These are phyloP conservation scores for Nibea albiflora DNA, from an alignment of 2,113 vertebrate species.

Conservation along the genomic window DNA sequence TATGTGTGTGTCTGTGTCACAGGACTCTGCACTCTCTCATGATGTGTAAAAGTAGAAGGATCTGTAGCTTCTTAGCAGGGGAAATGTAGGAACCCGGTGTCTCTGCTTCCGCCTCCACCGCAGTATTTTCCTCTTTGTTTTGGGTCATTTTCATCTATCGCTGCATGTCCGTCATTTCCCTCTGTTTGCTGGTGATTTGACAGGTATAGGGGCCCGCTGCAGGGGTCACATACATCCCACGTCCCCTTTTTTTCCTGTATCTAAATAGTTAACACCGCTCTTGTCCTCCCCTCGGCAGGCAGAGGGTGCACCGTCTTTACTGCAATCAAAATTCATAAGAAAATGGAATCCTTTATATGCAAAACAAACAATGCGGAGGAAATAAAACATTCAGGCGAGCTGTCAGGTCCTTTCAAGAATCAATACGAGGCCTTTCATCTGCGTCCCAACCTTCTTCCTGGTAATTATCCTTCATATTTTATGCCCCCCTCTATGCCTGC, in stretches of 20 bases:
- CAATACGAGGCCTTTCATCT: conserved; percentile 86
- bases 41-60: conserved; percentile 28
- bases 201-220: conserved; percentile 34
- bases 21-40: conserved; percentile 26
- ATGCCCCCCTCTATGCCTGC: conserved; percentile 72
- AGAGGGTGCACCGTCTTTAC: conserved; percentile 66
- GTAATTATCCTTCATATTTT: conserved; percentile 88
- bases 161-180: conserved; percentile 39
- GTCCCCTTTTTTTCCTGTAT: conserved; percentile 48
- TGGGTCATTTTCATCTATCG: conserved; percentile 33
- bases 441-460: conserved; percentile 83
- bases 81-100: conserved; percentile 7
- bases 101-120: background rate
- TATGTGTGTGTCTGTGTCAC: conserved; percentile 46
- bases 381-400: conserved; percentile 85
- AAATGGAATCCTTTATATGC: conserved; percentile 85
- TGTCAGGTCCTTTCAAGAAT: conserved; percentile 87
- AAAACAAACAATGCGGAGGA: conserved; percentile 84
- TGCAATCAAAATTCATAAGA: conserved; percentile 83
- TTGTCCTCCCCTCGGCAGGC: conserved; percentile 52
- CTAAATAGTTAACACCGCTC: conserved; percentile 58
- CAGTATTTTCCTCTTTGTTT: conserved; percentile 32
- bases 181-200: conserved; percentile 40
- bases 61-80: conserved; percentile 20
- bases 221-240: conserved; percentile 53